A percentile compares a stretch with the other conserved stretches of the same genome.
Evolutionary conservation across 2,888 invertebrate species (phyloP).

Genomic region (Acanthosoma haemorrhoidale): DNA sequence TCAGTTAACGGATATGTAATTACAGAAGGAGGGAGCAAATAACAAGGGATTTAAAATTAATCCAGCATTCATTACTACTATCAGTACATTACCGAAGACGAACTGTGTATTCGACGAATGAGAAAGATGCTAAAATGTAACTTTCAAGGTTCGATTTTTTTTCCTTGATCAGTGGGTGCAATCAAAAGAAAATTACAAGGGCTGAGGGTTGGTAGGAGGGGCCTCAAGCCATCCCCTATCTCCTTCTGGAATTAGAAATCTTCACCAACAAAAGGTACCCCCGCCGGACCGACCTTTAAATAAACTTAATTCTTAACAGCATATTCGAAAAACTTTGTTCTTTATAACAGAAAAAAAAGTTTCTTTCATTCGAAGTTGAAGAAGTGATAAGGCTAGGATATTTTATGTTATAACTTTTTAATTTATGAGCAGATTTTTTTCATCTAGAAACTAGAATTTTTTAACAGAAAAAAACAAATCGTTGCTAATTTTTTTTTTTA

Average conservation of each 20-base stretch:
- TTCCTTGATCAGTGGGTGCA: conserved; percentile 14
- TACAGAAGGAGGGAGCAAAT: no score
- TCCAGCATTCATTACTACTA: no score
- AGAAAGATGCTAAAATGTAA: no score
- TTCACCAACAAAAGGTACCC: not conserved
- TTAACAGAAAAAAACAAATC: no score
- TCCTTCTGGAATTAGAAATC: conserved; percentile 14
- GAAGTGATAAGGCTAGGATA: conserved; percentile 20
- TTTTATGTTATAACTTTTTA: conserved; percentile 22
- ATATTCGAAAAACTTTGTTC: conserved; percentile 20
- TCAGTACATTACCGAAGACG: no score
- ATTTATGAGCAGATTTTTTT: conserved; percentile 7
- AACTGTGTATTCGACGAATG: no score
- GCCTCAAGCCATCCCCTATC: not conserved
- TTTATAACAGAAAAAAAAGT: conserved; percentile 20
- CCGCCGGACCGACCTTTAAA: not conserved
- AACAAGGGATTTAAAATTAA: no score
- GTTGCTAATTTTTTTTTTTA: no score
- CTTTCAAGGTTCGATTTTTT: conserved; percentile 13
- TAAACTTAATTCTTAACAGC: conserved; percentile 23
- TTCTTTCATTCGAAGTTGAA: conserved; percentile 17
- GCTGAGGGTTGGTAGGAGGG: not conserved
- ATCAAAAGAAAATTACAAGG: conserved; percentile 11
- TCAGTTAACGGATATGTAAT: no score
- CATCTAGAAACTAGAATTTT: no score